Base-by-base conservation (phyloP, 2,888 invertebrate genomes). In the Nemotelus nigrinus region DNA sequence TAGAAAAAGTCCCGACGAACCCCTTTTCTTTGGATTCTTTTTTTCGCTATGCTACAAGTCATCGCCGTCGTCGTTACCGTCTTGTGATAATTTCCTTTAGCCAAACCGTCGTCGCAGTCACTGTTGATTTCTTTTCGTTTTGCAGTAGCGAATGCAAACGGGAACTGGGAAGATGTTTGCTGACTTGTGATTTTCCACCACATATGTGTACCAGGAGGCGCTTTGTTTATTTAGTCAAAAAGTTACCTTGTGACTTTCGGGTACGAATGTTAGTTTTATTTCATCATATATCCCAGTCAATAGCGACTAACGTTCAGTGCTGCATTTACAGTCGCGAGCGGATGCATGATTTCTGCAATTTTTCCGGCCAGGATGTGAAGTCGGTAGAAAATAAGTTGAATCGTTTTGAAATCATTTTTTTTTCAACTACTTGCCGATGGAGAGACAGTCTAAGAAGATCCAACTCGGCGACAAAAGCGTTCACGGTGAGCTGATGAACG, bases 31-130 rank as follows among this genome's bases (percentile, higher is more conserved):
- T 60, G 55, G 41, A 43, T 43, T 41, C 6, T 3, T 4, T 48
- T 10, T 45, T 48, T 8, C 25, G 25, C 25, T 25, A n/a, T 39
- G n/a, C 5, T 70, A 41, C 70, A 50, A 67, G 48, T 50, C 70
- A 43, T 70, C 53, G 41, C 41, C 43, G 60, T 45, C 41, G 57
- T 72, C 50, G 74, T 63, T 63, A 60, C 63, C 78, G 60, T 72
- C 72, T 77, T 79, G 79, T 74, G 79, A 79, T 77, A 79, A 79
- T 79, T 79, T 79, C 77, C 78, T 78, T 76, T 50, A 78, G 77
- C 78, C 77, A 72, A 67, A 76, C 74, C 63, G 47, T 60, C 43
- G 47, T 53, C 43, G 25, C 25, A 25, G 25, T 25, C 25, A 25
- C 25, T 25, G 25, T 25, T 25, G 47, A 41, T 44, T 70, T 55